A percentile compares a stretch with the other conserved stretches of the same genome.
Conservation (phyloP, 2,888 invertebrate species). For the Automeris io region DNA sequence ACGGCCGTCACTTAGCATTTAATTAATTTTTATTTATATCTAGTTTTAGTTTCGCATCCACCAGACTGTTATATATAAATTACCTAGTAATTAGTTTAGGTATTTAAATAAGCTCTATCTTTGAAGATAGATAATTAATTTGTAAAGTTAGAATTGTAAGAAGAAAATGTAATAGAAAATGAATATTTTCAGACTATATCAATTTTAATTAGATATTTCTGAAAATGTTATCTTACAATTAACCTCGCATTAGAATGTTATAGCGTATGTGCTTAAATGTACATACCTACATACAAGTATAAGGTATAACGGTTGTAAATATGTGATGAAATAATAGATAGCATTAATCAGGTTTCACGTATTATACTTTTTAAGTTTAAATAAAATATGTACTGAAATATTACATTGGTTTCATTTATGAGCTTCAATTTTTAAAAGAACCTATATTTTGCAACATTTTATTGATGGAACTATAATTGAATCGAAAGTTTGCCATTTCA, state of each 20-base stretch:
- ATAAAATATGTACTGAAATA: constrained; percentile 27
- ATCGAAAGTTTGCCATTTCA: constrained; percentile 13
- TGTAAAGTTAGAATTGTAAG: constrained; percentile 9
- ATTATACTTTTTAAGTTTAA: constrained; percentile 27
- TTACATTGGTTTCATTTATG: constrained; percentile 14
- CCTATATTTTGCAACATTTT: background rate
- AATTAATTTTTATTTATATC: constrained; percentile 39
- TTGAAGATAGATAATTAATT: constrained; percentile 11
- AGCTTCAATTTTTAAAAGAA: background rate
- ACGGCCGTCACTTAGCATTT: constrained; percentile 86
- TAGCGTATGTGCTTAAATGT: background rate
- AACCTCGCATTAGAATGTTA: constrained; percentile 49
- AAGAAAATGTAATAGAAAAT: constrained; percentile 1
- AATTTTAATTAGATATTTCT: background rate
- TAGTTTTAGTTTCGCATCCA: constrained; percentile 31
- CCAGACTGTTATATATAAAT: constrained; percentile 56
- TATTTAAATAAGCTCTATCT: constrained; percentile 11
- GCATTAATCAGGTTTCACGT: constrained; percentile 16
- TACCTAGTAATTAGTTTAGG: constrained; percentile 20
- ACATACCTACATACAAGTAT: too few relatives aligned
- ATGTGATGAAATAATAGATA: constrained; percentile 18
- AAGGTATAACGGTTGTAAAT: constrained; percentile 38
- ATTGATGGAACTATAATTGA: background rate
- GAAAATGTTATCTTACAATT: background rate
- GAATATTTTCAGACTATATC: background rate